Evolutionary conservation across 2,888 invertebrate genomes (phyloP).

Genomic region (Xanthostigma xanthostigma): DNA sequence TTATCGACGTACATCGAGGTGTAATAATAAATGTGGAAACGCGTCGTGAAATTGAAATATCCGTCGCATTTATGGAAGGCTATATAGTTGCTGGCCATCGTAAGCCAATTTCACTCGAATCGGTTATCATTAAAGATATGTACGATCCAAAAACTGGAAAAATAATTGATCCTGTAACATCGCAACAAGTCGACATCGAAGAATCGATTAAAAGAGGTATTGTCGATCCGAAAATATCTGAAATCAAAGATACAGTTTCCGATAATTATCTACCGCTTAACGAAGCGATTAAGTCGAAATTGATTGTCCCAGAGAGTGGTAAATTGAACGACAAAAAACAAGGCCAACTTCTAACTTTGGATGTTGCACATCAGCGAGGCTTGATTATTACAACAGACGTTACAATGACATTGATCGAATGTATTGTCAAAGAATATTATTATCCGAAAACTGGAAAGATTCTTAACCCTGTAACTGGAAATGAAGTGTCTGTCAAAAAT

Average conservation of each 20-base stretch:
- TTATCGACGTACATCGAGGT: slow-evolving; percentile 61
- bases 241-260: slow-evolving; percentile 61
- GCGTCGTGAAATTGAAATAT: slow-evolving; percentile 49
- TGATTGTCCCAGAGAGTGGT: slow-evolving; percentile 55
- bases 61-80: slow-evolving; percentile 55
- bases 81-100: slow-evolving; percentile 49
- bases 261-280: slow-evolving; percentile 57
- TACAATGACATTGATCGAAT: slow-evolving; percentile 55
- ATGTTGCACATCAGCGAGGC: slow-evolving; percentile 52
- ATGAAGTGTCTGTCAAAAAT: slow-evolving; percentile 56
- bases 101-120: slow-evolving; percentile 64
- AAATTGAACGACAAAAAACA: slow-evolving; percentile 57
- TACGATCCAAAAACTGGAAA: slow-evolving; percentile 55
- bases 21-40: slow-evolving; percentile 55
- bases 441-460: slow-evolving; percentile 56
- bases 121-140: slow-evolving; percentile 52
- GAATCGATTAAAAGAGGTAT: slow-evolving; percentile 67
- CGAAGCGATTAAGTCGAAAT: slow-evolving; percentile 53
- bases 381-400: slow-evolving; percentile 56
- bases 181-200: slow-evolving; percentile 53
- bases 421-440: slow-evolving; percentile 64
- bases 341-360: slow-evolving; percentile 51
- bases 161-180: slow-evolving; percentile 56
- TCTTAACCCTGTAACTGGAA: slow-evolving; percentile 60
- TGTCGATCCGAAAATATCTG: slow-evolving; percentile 65